Conservation (phyloP, 2,888 invertebrate genomes). For the Agriopis leucophaearia region DNA sequence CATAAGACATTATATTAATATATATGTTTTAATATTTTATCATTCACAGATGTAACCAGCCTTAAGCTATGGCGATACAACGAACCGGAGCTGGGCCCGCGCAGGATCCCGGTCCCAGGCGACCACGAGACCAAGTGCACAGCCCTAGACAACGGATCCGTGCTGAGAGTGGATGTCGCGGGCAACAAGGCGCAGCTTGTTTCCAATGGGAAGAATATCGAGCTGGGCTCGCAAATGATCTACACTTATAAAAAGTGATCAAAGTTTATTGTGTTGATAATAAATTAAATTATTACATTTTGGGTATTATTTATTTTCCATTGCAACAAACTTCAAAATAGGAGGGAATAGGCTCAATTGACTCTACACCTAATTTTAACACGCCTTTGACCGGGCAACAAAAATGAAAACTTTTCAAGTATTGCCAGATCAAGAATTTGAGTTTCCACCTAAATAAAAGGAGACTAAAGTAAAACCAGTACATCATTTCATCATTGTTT, state of each 20-base stretch:
- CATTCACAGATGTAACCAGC: slow-evolving; percentile 82
- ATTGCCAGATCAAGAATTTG: too few relatives aligned
- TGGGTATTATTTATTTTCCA: slow-evolving; percentile 1
- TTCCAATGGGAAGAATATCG: slow-evolving; percentile 72
- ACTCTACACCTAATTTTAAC: too few relatives aligned
- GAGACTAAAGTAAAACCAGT: slow-evolving; percentile 7
- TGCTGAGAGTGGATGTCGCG: slow-evolving; percentile 82
- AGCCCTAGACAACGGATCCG: slow-evolving; percentile 75
- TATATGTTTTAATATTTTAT: slow-evolving; percentile 23
- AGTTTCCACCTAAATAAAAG: too few relatives aligned
- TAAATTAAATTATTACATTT: slow-evolving; percentile 51
- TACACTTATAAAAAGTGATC: slow-evolving; percentile 81
- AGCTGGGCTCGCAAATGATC: slow-evolving; percentile 84
- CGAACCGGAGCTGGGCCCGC: slow-evolving; percentile 91
- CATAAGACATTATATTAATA: too few relatives aligned
- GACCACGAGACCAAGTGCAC: slow-evolving; percentile 88
- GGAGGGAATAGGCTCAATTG: too few relatives aligned
- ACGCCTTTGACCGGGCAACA: too few relatives aligned
- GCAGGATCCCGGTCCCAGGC: slow-evolving; percentile 90
- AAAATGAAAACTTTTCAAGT: too few relatives aligned
- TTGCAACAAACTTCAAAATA: too few relatives aligned
- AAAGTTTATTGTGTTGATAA: slow-evolving; percentile 38
- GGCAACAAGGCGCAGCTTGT: slow-evolving; percentile 76
- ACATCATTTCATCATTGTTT: slow-evolving; percentile 39
- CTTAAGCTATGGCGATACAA: slow-evolving; percentile 92